Conservation (phyloP, 2,888 invertebrate genomes). For the Ecliptopera silaceata region DNA sequence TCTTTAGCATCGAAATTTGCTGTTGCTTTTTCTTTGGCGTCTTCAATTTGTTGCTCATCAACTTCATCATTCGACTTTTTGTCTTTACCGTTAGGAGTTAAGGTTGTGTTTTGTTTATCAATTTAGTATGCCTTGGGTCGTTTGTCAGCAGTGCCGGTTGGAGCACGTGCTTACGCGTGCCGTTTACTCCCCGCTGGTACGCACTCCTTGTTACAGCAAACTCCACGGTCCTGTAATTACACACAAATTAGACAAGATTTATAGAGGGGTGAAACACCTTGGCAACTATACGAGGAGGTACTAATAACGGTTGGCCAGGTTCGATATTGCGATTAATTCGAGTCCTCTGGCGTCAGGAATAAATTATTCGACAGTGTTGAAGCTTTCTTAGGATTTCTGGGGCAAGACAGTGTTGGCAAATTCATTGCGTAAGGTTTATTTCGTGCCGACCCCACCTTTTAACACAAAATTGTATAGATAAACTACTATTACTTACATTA, state of each 20-base stretch:
- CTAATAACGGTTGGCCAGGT: slow-evolving; percentile 79
- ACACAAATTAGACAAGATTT: slow-evolving; percentile 84
- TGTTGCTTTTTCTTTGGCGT: slow-evolving; percentile 44
- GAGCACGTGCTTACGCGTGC: slow-evolving; percentile 80
- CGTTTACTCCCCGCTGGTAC: slow-evolving; percentile 76
- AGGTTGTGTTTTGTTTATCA: slow-evolving; percentile 40
- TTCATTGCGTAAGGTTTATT: background rate
- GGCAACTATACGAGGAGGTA: slow-evolving; percentile 76
- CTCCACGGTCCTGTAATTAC: slow-evolving; percentile 81
- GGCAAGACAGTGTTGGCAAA: background rate
- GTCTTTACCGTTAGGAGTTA: slow-evolving; percentile 26
- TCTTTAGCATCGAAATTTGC: slow-evolving; percentile 58
- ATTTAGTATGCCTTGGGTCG: slow-evolving; percentile 37
- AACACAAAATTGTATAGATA: too few relatives aligned
- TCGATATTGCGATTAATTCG: slow-evolving; percentile 78
- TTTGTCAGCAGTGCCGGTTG: slow-evolving; percentile 36
- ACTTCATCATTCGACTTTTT: slow-evolving; percentile 30
- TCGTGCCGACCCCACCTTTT: too few relatives aligned
- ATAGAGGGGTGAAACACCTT: slow-evolving; percentile 82
- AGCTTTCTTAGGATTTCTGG: slow-evolving; percentile 26
- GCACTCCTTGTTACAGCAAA: slow-evolving; percentile 80
- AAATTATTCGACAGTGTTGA: slow-evolving; percentile 42
- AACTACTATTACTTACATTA: too few relatives aligned
- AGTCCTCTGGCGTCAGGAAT: slow-evolving; percentile 52
- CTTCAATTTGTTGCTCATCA: slow-evolving; percentile 46